Base-by-base conservation (phyloP, 2,797 vertebrate genomes). In the Typhlichthys eigenmanni region DNA sequence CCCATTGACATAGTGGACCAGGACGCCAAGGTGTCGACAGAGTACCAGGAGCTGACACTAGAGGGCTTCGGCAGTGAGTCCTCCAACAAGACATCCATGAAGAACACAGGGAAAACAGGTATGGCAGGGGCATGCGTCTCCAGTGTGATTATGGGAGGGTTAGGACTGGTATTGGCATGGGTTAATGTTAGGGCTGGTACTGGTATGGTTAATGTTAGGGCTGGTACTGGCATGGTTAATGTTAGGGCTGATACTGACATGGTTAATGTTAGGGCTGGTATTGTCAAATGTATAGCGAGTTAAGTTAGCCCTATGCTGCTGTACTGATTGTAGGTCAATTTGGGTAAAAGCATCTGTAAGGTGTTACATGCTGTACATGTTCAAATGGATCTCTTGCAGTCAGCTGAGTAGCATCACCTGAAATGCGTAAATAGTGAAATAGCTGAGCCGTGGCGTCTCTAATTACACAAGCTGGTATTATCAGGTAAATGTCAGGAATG, bases 51-150 rank as follows among this genome's bases (percentile, higher is more conserved):
- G 57, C 84, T 98, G 60, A 92, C 94, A 0, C 90, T 98, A 34
- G 94, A 96, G 32, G 96, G 95, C 46, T 98, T 98, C 29, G 94
- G 95, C 60, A 82, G 80, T 0, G 95, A 97, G 68, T 98, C 97
- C 32, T 98, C 96, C 1, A 98, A 98, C 84, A 97, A 96, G 89
- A 98, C 96, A 7, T 95, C 96, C 62, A 98, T 98, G 96, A 98
- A 98, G 87, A 98, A 98, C 86, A 98, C 95, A 1, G 97, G 97
- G 50, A 98, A 98, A 92, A 98, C 96, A 71, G 96, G 97, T 97
- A 90, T 8, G 17, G 19, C 19, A 46, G 50, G 48, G 2, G 29
- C 50, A 59, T 5, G 10, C 1, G 0, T 13, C 6, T 32, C 24
- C 24, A 29, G 2, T 19, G 14, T 24, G 11, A 24, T 32, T 16